phyloP scores from a whole-genome alignment of 1,140 invertebrate species.

The Ips nitidus region DNA sequence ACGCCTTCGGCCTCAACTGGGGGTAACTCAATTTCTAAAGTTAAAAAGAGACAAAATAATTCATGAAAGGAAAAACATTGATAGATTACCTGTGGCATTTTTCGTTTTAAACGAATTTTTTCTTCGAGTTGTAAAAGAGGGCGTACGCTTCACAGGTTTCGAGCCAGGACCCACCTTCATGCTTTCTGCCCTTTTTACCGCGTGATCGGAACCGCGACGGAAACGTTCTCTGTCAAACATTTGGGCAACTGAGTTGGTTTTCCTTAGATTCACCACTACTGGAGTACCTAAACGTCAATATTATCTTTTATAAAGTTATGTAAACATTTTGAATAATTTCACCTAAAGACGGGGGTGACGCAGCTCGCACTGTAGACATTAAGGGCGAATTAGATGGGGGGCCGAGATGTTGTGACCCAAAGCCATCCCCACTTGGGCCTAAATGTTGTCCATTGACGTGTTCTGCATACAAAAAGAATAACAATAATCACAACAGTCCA shows the following conservation, averaged over 20 bases:
- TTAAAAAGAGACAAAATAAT: not conserved
- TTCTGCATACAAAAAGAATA: slow-evolving; percentile 17
- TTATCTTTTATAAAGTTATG: not conserved
- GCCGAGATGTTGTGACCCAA: not conserved
- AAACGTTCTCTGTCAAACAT: slow-evolving; percentile 67
- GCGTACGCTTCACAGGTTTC: slow-evolving; percentile 83
- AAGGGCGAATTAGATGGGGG: not conserved
- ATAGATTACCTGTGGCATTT: slow-evolving; percentile 28
- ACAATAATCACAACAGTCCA: not conserved
- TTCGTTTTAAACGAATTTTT: slow-evolving; percentile 47
- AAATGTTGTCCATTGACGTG: slow-evolving; percentile 24
- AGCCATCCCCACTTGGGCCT: not conserved
- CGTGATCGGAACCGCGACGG: slow-evolving; percentile 62
- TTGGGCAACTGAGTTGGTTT: slow-evolving; percentile 63
- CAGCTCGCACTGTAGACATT: not conserved
- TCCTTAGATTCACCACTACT: slow-evolving; percentile 40
- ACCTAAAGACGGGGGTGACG: slow-evolving; percentile 28
- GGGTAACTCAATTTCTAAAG: slow-evolving; percentile 67
- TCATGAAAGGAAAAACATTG: not conserved
- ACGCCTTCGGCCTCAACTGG: slow-evolving; percentile 90
- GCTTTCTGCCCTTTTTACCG: slow-evolving; percentile 83
- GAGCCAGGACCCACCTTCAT: slow-evolving; percentile 75
- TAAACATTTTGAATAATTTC: not conserved
- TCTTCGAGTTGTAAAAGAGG: slow-evolving; percentile 91
- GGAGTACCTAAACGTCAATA: slow-evolving; percentile 10